Conservation (phyloP, 2,113 vertebrate species). For the Hemiscyllium ocellatum region DNA sequence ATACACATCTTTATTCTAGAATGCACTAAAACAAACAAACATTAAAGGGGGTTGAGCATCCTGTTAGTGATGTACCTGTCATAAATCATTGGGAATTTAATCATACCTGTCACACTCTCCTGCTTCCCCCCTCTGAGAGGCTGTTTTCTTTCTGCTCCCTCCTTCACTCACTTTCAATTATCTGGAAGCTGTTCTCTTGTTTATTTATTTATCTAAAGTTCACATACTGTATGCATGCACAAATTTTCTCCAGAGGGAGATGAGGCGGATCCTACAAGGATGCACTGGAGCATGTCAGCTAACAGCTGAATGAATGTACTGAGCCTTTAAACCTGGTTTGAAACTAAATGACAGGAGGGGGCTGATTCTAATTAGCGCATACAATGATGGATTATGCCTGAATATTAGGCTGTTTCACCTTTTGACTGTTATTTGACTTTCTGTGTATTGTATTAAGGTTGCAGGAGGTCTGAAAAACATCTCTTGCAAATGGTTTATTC, state of each 20-base stretch:
- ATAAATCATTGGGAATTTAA: conserved; percentile 91
- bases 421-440: conserved; percentile 52
- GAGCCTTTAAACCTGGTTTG: conserved; percentile 53
- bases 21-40: conserved; percentile 61
- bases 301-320: conserved; percentile 69
- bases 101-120: conserved; percentile 79
- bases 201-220: conserved; percentile 94
- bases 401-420: conserved; percentile 65
- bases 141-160: conserved; percentile 67
- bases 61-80: conserved; percentile 70
- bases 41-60: conserved; percentile 56
- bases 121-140: conserved; percentile 63
- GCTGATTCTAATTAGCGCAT: conserved; percentile 68
- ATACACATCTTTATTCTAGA: conserved; percentile 61
- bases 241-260: conserved; percentile 70
- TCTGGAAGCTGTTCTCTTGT: conserved; percentile 77
- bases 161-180: conserved; percentile 83
- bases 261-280: conserved; percentile 59
- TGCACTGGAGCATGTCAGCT: conserved; percentile 64
- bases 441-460: conserved; percentile 55
- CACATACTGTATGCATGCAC: conserved; percentile 75
- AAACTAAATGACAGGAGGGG: conserved; percentile 56
- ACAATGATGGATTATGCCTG: conserved; percentile 68
- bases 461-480: conserved; percentile 57
- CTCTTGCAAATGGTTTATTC: conserved; percentile 61